Evolutionary conservation across 2,797 vertebrate species (phyloP).

Genomic region (Psittacula echo): DNA sequence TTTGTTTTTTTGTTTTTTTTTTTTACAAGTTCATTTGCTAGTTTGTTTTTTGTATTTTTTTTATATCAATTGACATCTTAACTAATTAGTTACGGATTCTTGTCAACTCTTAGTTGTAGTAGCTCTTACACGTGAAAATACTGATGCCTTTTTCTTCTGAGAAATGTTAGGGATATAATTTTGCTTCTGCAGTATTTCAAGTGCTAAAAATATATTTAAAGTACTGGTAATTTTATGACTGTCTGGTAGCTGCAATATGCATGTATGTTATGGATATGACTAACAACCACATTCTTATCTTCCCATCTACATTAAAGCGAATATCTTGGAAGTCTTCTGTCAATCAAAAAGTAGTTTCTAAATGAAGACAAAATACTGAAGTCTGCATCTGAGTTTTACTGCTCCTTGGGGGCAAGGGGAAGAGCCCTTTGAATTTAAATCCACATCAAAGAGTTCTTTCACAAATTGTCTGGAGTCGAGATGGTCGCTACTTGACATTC

Average conservation of each 20-base stretch:
- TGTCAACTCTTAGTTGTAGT: background rate
- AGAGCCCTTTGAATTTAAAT: background rate
- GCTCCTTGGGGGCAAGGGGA: background rate
- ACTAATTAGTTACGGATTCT: slow-evolving; percentile 15
- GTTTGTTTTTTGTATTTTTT: background rate
- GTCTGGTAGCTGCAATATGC: background rate
- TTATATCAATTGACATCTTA: background rate
- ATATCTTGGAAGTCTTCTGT: background rate
- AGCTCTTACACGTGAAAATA: background rate
- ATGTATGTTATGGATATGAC: background rate
- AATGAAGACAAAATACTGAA: background rate
- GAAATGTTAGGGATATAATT: background rate
- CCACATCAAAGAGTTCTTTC: background rate
- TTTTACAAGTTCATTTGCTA: background rate
- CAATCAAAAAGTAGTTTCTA: slow-evolving; percentile 28
- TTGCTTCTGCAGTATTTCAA: slow-evolving; percentile 16
- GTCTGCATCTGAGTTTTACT: background rate
- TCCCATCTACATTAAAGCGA: background rate
- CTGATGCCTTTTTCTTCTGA: slow-evolving; percentile 4
- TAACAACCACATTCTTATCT: slow-evolving; percentile 27
- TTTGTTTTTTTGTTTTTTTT: background rate
- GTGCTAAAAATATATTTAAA: slow-evolving; percentile 20
- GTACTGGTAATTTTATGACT: background rate
- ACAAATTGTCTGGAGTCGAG: background rate
- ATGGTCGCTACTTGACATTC: background rate